Evolutionary conservation across 2,888 invertebrate genomes (phyloP).

Genomic region (Campoplex capitator): DNA sequence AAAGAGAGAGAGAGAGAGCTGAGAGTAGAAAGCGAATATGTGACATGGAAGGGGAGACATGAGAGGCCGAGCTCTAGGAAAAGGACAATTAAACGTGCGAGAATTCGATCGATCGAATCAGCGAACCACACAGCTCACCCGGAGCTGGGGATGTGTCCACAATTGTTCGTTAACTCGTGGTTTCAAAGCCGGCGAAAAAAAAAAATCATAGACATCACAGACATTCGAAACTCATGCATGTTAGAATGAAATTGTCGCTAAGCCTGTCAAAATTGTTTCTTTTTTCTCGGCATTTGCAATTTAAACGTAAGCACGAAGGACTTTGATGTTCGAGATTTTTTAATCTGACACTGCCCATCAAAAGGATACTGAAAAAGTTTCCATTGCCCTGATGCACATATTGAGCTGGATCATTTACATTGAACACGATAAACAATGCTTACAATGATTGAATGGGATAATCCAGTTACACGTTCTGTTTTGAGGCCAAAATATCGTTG

Average conservation of each 20-base stretch:
- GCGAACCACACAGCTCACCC: slow-evolving; percentile 39
- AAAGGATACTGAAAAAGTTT: background rate
- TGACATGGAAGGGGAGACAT: slow-evolving; percentile 41
- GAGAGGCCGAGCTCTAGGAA: slow-evolving; percentile 47
- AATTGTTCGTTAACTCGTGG: slow-evolving; percentile 45
- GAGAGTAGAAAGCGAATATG: slow-evolving; percentile 46
- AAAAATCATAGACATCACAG: slow-evolving; percentile 27
- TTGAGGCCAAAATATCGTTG: background rate
- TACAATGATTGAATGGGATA: background rate
- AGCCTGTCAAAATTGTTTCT: background rate
- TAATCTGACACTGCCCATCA: background rate
- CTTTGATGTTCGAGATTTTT: background rate
- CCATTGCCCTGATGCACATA: background rate
- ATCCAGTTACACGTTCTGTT: background rate
- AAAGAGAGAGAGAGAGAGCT: slow-evolving; percentile 16
- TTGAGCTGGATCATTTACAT: background rate
- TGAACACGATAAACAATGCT: background rate
- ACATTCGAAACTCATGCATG: background rate
- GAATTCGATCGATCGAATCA: slow-evolving; percentile 64
- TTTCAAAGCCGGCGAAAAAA: slow-evolving; percentile 23
- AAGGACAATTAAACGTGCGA: slow-evolving; percentile 67
- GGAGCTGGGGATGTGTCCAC: slow-evolving; percentile 27
- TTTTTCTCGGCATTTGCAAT: background rate
- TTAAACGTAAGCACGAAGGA: background rate
- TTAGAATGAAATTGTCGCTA: background rate